Conservation (phyloP, 2,888 invertebrate genomes). For the Sminthurinus aureus region DNA sequence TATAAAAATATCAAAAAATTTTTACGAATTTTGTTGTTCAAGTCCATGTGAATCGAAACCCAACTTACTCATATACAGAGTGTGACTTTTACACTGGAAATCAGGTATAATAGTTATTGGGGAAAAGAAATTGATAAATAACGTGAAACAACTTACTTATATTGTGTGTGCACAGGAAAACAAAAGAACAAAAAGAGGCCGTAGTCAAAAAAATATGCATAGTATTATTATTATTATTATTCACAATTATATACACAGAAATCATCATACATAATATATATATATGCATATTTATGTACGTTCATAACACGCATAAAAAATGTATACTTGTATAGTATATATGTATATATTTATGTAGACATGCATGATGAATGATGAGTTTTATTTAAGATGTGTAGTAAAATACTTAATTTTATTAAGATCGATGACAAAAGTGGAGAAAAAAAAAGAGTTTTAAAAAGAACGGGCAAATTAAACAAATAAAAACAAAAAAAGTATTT, state of each 20-base stretch:
- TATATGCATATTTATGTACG: neutral
- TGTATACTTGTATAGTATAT: neutral
- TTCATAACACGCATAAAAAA: too few species aligned
- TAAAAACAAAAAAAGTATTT: too few species aligned
- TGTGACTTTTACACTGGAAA: neutral
- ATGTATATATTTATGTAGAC: neutral
- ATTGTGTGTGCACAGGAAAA: neutral
- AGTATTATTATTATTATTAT: slow-evolving; percentile 8
- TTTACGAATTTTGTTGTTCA: too few species aligned
- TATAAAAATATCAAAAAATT: too few species aligned
- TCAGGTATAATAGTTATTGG: neutral
- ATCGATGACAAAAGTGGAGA: too few species aligned
- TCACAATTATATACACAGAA: neutral
- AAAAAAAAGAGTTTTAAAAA: neutral
- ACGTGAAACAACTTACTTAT: neutral
- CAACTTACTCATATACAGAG: too few species aligned
- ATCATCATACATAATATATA: neutral
- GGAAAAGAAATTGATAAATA: neutral
- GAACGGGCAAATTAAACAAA: neutral
- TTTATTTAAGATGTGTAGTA: slow-evolving; percentile 4
- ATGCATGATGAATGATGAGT: slow-evolving; percentile 3
- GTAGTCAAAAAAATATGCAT: neutral
- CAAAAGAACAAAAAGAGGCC: neutral
- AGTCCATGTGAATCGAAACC: too few species aligned
- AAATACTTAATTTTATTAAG: neutral